Base-by-base conservation (phyloP, 2,113 vertebrate species). In the Corythaeola cristata region DNA sequence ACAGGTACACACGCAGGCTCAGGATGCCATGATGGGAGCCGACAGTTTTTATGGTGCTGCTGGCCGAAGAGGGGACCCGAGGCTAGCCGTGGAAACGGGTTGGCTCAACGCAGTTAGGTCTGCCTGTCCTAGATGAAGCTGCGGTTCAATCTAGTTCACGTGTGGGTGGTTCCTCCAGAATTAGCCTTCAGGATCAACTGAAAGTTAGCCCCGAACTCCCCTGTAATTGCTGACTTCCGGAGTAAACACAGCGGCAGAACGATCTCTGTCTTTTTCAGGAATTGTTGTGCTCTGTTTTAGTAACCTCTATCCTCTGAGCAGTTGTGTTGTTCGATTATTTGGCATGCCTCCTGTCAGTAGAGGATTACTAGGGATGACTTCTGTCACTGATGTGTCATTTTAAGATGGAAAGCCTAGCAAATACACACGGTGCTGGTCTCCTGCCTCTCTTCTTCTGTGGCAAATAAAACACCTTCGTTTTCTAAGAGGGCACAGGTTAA, bases 1-100 rank as follows among this genome's bases (percentile, higher is more conserved):
- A 0, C 49, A 15, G 1, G 9, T 9, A 8, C 13, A 1, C 9
- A 1, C 1, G 2, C 0, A 18, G 56, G 62, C 52, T 75, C 37
- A 18, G 73, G 60, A 4, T 26, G 24, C 37, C 5, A 0, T 4
- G 3, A 0, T 3, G 11, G 22, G 20, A 3, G 8, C 14, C 13
- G 12, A 22, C 37, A 12, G 9, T 11, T 45, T 9, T 47, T 37
- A 2, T 3, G 37, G 12, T 19, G 26, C 35, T 15, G 62, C 55
- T 14, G 52, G 35, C 47, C 12, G 3, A 23, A 24, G 49, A 28
- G 28, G 14, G n/a, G 5, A 37, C 27, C 37, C 0, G 0, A 4
- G 12, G 3, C 47, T 41, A 3, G 41, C 18, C 4, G 0, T 3
- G 62, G 44, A 27, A 44, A 50, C 32, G 3, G 23, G 45, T 11